A percentile compares a stretch with the other conserved stretches of the same genome.
phyloP scores from a whole-genome alignment of 2,888 invertebrate species.

The Phyto melanocephala region DNA sequence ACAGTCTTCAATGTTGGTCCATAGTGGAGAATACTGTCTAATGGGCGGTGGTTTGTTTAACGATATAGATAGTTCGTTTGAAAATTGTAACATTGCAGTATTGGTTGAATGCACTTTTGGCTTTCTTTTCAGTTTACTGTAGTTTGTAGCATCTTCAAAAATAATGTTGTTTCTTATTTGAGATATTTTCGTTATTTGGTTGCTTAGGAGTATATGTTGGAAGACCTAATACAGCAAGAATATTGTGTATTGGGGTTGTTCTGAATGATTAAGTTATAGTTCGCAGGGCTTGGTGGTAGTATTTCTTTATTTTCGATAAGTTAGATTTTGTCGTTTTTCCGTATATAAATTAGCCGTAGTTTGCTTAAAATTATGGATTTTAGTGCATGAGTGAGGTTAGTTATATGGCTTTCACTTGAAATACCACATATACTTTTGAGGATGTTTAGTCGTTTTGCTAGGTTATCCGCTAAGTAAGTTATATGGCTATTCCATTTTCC shows the following conservation, averaged over 20 bases:
- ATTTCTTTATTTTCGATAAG: neutral
- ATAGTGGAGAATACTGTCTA: neutral
- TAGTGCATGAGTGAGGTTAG: neutral
- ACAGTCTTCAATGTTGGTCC: neutral
- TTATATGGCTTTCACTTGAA: neutral
- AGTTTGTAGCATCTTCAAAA: neutral
- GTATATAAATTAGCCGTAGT: constrained; percentile 3
- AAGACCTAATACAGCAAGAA: neutral
- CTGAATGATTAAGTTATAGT: neutral
- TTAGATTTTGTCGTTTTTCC: neutral
- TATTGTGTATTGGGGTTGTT: neutral
- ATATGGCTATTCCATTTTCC: neutral
- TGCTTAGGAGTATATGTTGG: neutral
- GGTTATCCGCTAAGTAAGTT: neutral
- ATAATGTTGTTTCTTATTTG: neutral
- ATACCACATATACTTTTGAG: neutral
- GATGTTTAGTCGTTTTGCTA: constrained; percentile 2
- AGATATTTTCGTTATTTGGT: neutral
- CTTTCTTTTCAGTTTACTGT: neutral
- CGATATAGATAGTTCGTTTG: neutral
- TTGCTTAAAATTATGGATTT: constrained; percentile 12
- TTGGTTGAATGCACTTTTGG: neutral
- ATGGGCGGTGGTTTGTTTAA: neutral
- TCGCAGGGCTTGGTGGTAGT: neutral
- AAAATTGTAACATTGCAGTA: neutral